phyloP scores from a whole-genome alignment of 2,888 invertebrate species.

The Nymphalis urticae region DNA sequence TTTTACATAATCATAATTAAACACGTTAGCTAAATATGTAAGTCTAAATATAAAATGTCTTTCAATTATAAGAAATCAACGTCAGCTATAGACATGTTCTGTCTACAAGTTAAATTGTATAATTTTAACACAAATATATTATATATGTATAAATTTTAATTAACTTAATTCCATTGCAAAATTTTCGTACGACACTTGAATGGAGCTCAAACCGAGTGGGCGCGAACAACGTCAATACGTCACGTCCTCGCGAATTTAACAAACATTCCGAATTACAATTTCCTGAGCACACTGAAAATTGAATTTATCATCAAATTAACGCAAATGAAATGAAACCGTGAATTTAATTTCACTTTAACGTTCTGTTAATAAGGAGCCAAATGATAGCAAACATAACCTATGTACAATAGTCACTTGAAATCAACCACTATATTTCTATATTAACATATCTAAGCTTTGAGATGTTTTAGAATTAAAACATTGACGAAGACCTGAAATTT shows the following conservation, averaged over 20 bases:
- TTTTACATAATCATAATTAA: too few species aligned
- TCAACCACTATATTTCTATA: too few species aligned
- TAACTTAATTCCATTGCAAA: not conserved
- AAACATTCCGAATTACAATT: constrained; percentile 5
- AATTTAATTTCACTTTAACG: not conserved
- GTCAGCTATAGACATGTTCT: too few species aligned
- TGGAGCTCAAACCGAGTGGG: not conserved
- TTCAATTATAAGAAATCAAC: too few species aligned
- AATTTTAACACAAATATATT: too few species aligned
- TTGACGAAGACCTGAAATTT: too few species aligned
- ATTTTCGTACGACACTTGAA: not conserved
- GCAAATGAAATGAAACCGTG: not conserved
- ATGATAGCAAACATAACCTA: not conserved
- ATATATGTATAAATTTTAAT: not conserved
- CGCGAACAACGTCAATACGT: not conserved
- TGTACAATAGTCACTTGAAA: too few species aligned
- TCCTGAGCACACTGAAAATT: not conserved
- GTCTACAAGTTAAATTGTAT: too few species aligned
- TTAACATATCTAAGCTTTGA: too few species aligned
- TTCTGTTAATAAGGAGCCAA: not conserved
- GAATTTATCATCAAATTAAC: not conserved
- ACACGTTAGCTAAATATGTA: too few species aligned
- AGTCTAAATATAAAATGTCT: too few species aligned
- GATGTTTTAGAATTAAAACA: too few species aligned
- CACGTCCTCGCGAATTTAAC: not conserved